Evolutionary conservation across 2,797 vertebrate species (phyloP), one percentile per base, ranked within the genome.

Genomic region (Alauda arvensis): DNA sequence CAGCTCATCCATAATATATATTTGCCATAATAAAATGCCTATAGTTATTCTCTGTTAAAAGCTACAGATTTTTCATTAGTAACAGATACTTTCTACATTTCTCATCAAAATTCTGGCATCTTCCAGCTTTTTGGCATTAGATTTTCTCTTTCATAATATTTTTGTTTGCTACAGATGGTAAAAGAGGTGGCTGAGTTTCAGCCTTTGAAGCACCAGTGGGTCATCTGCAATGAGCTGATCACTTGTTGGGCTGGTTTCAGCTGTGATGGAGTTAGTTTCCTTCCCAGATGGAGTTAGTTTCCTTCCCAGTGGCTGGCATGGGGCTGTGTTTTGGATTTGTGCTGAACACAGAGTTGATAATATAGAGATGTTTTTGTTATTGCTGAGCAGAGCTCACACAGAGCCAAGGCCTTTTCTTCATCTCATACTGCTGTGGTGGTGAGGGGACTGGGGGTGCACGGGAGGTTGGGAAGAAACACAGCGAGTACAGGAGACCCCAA

Each of bases 351-450:
- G 28, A 2, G 26, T 45, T 60, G 56, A 3, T 45, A n/a, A n/a
- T 10, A 21, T 0, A 43, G 26, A 14, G 18, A 6, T 79, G 11
- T 31, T 59, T 67, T 59, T 29, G 19, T 31, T 14, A 37, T 14
- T 43, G 55, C 31, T 79, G 37, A 60, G 53, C 17, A n/a, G 55
- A 3, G 21, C 11, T 43, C 26, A 43, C n/a, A 31, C 28, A 52
- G 55, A 52, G 18, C 21, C 26, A 52, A 60, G 14, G 39, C 14
- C 26, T 52, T 2, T 21, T 18, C 26, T 60, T 18, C 6, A 43
- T 31, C 26, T 52, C 2, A 0, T 12, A 6, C 26, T 26, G 26
- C 18, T 5, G 2, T 1, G 3, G 4, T 43, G 17, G 4, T 37
- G 56, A 45, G 21, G 21, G 39, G 14, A 1, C 8, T 26, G 18